A percentile compares a stretch with the other conserved stretches of the same genome.
Conservation (phyloP, 2,888 invertebrate genomes). For the Leucoptera coffeella region DNA sequence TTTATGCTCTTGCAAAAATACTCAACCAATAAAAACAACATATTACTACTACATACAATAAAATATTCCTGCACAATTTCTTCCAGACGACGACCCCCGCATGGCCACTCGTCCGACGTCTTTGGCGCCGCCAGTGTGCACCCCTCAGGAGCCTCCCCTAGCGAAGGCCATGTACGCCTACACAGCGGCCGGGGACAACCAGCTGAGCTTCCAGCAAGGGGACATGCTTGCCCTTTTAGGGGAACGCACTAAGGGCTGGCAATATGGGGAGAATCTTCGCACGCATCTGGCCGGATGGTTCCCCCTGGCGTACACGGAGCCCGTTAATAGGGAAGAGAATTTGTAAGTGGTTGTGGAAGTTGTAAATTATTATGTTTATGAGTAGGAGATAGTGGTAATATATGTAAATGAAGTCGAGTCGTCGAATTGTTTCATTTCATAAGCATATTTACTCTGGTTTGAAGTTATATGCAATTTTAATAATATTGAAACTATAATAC, state of each 20-base stretch:
- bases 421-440: too few relatives aligned
- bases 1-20: too few relatives aligned
- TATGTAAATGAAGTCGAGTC: too few relatives aligned
- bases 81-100: conserved; percentile 24
- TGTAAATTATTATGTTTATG: not conserved
- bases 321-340: conserved; percentile 60
- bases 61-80: not conserved
- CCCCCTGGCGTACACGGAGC: conserved; percentile 89
- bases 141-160: conserved; percentile 64
- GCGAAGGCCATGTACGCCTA: conserved; percentile 87
- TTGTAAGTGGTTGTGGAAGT: conserved; percentile 41
- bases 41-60: too few relatives aligned
- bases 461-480: too few relatives aligned
- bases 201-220: conserved; percentile 86
- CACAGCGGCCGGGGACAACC: conserved; percentile 83
- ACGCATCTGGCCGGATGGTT: conserved; percentile 95
- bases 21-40: too few relatives aligned
- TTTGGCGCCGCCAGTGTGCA: conserved; percentile 53
- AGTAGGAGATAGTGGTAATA: too few relatives aligned
- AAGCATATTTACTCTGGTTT: too few relatives aligned
- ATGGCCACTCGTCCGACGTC: conserved; percentile 57
- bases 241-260: conserved; percentile 92
- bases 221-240: conserved; percentile 85
- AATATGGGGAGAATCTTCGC: conserved; percentile 90
- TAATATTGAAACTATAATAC: too few relatives aligned